Conservation (phyloP, 2,113 vertebrate species). For the Microcebus tavaratra region DNA sequence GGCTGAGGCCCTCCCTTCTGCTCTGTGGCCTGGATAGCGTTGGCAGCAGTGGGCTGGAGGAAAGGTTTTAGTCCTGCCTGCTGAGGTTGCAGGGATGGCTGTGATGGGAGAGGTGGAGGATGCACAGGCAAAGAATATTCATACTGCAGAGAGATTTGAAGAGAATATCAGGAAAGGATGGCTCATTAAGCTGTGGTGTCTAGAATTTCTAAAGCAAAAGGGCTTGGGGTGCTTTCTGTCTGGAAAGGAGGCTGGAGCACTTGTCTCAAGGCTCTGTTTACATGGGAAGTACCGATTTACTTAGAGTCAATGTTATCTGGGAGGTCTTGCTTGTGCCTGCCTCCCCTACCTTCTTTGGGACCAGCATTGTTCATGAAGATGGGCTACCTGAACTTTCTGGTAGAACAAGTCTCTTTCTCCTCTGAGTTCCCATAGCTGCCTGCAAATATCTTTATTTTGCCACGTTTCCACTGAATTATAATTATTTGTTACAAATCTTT, state of each 20-base stretch:
- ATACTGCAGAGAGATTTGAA: slow-evolving; percentile 73
- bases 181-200: neutral
- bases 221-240: neutral
- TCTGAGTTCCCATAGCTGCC: neutral
- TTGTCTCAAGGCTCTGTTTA: neutral
- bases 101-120: slow-evolving; percentile 65
- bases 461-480: neutral
- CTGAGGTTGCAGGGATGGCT: slow-evolving; percentile 66
- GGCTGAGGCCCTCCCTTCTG: slow-evolving; percentile 28
- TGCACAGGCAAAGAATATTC: slow-evolving; percentile 75
- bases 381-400: neutral
- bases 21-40: neutral
- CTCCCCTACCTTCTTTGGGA: neutral
- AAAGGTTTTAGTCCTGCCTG: slow-evolving; percentile 60
- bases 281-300: neutral
- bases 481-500: neutral
- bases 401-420: neutral
- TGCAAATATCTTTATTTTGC: neutral
- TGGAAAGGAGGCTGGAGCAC: neutral
- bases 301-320: neutral
- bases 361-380: neutral
- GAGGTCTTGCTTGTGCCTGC: neutral
- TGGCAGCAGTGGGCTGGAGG: slow-evolving; percentile 11
- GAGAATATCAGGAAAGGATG: slow-evolving; percentile 52
- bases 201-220: slow-evolving; percentile 46